phyloP scores from a whole-genome alignment of 2,113 vertebrate genomes.

The Ictalurus punctatus region DNA sequence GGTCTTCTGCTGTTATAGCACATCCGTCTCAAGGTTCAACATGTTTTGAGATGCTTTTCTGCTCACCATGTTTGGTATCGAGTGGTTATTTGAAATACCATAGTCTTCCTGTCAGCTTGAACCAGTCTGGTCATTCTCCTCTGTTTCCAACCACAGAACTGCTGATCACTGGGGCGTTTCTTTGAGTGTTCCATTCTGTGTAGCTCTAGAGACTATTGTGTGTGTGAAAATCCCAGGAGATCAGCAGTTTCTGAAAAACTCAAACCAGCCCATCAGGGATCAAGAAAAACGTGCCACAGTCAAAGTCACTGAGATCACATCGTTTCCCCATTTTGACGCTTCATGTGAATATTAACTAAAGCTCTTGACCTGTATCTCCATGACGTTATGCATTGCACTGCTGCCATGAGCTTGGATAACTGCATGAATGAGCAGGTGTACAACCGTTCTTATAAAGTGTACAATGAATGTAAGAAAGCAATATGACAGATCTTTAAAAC shows the following conservation, averaged over 20 bases:
- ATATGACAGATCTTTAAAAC: background rate
- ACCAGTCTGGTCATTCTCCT: background rate
- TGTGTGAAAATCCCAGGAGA: background rate
- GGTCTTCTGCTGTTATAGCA: background rate
- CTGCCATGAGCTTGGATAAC: background rate
- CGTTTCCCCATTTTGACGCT: background rate
- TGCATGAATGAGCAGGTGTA: background rate
- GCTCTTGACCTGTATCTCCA: background rate
- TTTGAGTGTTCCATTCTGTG: background rate
- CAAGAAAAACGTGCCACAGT: background rate
- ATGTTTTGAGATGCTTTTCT: background rate
- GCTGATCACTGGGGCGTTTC: background rate
- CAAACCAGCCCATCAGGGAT: background rate
- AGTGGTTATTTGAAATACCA: background rate
- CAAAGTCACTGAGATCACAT: background rate
- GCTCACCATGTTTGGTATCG: background rate
- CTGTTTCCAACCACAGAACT: too few relatives aligned
- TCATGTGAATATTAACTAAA: background rate
- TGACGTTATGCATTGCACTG: background rate
- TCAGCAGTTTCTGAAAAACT: background rate
- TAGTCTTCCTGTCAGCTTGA: background rate
- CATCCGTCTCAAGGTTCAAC: background rate
- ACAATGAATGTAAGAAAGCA: background rate
- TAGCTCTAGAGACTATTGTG: background rate
- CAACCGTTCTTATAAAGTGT: background rate